A percentile compares a stretch with the other conserved stretches of the same genome.
Conservation (phyloP, 2,113 vertebrate species). For the Oplegnathus fasciatus region DNA sequence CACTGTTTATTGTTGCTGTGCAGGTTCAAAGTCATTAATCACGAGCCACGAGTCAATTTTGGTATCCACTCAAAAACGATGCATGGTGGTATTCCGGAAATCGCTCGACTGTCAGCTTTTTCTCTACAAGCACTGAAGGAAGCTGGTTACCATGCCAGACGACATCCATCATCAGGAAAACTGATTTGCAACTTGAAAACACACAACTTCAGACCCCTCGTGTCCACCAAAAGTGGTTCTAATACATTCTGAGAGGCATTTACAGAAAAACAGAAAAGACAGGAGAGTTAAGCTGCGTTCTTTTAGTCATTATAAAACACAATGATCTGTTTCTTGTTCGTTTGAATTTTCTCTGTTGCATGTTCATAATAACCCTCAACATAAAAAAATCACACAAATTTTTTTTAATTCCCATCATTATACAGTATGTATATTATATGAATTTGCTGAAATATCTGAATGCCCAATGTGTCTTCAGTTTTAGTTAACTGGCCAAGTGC, state of each 20-base stretch:
- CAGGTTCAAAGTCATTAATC: slow-evolving; percentile 63
- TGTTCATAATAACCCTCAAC: background rate
- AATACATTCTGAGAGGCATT: background rate
- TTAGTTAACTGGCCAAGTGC: too few species aligned
- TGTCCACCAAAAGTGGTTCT: slow-evolving; percentile 5
- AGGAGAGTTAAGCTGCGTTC: background rate
- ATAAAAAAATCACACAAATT: background rate
- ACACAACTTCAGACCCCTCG: slow-evolving; percentile 13
- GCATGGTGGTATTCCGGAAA: slow-evolving; percentile 60
- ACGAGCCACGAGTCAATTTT: slow-evolving; percentile 60
- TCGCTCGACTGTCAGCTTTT: slow-evolving; percentile 61
- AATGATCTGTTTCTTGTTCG: background rate
- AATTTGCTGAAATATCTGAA: too few species aligned
- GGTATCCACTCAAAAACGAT: slow-evolving; percentile 51
- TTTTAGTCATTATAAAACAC: background rate
- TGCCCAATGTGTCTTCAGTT: too few species aligned
- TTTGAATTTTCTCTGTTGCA: background rate
- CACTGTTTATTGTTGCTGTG: slow-evolving; percentile 38
- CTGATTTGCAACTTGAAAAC: slow-evolving; percentile 46
- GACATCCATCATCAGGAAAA: slow-evolving; percentile 60
- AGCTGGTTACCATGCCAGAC: slow-evolving; percentile 38
- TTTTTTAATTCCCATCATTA: too few species aligned
- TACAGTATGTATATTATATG: too few species aligned
- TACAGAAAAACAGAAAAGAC: background rate
- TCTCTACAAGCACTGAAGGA: slow-evolving; percentile 41